Conservation (phyloP, 2,888 invertebrate genomes). For the Esperia sulphurella region DNA sequence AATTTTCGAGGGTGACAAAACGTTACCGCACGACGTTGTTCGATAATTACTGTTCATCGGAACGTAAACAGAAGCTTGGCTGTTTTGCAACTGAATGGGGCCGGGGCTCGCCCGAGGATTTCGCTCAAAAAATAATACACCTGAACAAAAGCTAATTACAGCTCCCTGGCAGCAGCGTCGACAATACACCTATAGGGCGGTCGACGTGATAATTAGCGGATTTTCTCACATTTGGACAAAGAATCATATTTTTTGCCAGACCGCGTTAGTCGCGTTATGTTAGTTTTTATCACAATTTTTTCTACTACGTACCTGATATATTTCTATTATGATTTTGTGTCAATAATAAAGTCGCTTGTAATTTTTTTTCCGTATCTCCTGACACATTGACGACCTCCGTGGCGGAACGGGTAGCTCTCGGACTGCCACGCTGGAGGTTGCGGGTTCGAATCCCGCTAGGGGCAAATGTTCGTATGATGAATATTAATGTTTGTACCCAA, state of each 20-base stretch:
- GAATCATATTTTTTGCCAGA: conserved; percentile 46
- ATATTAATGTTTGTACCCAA: too few relatives aligned
- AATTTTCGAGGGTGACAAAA: conserved; percentile 44
- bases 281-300: conserved; percentile 35
- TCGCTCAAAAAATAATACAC: conserved; percentile 55
- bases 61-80: conserved; percentile 55
- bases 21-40: conserved; percentile 37
- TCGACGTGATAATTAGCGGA: conserved; percentile 67
- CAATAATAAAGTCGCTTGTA: too few relatives aligned
- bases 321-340: too few relatives aligned
- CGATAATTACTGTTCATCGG: conserved; percentile 62
- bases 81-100: conserved; percentile 59
- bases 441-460: too few relatives aligned
- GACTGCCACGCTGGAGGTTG: too few relatives aligned
- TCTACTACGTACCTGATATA: not conserved
- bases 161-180: conserved; percentile 57
- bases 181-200: too few relatives aligned
- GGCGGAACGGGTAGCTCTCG: too few relatives aligned
- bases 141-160: conserved; percentile 73
- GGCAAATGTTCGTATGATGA: too few relatives aligned
- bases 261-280: conserved; percentile 25
- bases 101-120: conserved; percentile 30
- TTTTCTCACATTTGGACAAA: conserved; percentile 73
- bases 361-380: too few relatives aligned
- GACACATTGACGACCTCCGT: too few relatives aligned